Base-by-base conservation (phyloP, 2,797 vertebrate genomes). In the Cephalopachus bancanus region DNA sequence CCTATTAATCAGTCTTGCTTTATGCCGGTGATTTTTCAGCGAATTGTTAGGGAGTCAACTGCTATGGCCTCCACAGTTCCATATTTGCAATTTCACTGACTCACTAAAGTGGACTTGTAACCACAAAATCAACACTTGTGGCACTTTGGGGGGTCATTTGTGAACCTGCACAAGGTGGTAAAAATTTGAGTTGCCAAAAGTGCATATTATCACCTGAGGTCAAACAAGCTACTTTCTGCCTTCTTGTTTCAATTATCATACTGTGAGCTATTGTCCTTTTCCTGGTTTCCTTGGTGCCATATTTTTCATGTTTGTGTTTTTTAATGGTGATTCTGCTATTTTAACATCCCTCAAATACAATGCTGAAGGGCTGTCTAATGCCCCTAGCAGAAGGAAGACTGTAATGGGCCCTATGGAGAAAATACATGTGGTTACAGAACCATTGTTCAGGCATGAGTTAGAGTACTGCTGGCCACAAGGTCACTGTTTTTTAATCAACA, bases 291-390 rank as follows among this genome's bases (percentile, higher is more conserved):
- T 57, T 57, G 44, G 37, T 17, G 53, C 16, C 69, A 79, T 4
- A 1, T 44, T 37, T 44, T 81, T 65, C 78, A 37, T 51, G 22
- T 80, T 28, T 78, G 33, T 51, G 49, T 14, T 44, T 79, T 86
- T n/a, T 83, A 20, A 37, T 94, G 78, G 9, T 88, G 20, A 87
- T 91, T 90, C 92, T 49, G 7, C 44, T 88, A 17, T 80, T 88
- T 92, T 65, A 49, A 55, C 11, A 16, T 49, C 11, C 84, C 33
- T 16, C 17, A n/a, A 10, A 24, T 49, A 57, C 10, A 15, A 5
- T 12, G 3, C 20, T 53, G 30, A 81, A 22, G 11, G 60, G 24
- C 7, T 78, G 14, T 30, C 28, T 64, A 22, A 16, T 28, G 24
- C 65, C 49, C 33, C 7, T 64, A 59, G 44, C 14, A 84, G 22